These are phyloP conservation scores for Eupithecia pulchellata DNA, from an alignment of 2,888 invertebrate species.

Conservation along the genomic window DNA sequence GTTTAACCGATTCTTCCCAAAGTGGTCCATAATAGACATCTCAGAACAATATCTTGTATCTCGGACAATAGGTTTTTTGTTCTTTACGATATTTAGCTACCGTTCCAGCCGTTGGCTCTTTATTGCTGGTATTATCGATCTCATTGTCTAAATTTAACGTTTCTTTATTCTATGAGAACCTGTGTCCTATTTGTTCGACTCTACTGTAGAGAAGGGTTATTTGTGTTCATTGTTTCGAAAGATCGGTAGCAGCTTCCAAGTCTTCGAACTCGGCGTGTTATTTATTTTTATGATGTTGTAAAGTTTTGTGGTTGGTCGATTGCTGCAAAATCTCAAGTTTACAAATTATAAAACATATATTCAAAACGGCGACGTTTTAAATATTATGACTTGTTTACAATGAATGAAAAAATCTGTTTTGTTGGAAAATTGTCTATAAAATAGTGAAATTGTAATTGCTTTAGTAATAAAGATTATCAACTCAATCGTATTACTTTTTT, in stretches of 20 bases:
- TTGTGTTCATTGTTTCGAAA: slow-evolving; percentile 39
- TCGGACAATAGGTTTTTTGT: slow-evolving; percentile 70
- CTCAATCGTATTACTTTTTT: not conserved
- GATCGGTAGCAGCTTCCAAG: slow-evolving; percentile 49
- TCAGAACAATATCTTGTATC: slow-evolving; percentile 66
- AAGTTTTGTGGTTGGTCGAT: slow-evolving; percentile 52
- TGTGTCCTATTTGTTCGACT: slow-evolving; percentile 44
- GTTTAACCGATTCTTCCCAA: slow-evolving; percentile 61
- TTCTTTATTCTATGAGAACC: slow-evolving; percentile 76
- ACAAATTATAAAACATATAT: too few species aligned
- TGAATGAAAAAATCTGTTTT: not conserved
- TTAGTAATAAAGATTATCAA: not conserved
- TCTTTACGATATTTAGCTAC: slow-evolving; percentile 79
- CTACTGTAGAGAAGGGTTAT: slow-evolving; percentile 37
- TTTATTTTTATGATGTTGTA: slow-evolving; percentile 61
- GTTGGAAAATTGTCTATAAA: not conserved
- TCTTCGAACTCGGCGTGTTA: slow-evolving; percentile 32
- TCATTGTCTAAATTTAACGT: slow-evolving; percentile 77
- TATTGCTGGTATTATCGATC: slow-evolving; percentile 79
- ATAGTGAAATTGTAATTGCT: not conserved
- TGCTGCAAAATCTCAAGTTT: slow-evolving; percentile 6
- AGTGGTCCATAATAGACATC: slow-evolving; percentile 64
- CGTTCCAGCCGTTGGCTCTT: slow-evolving; percentile 77
- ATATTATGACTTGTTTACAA: not conserved
- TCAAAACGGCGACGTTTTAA: too few species aligned